Percentiles rank a stretch among this genome's conserved stretches.
Conservation (phyloP, 2,113 vertebrate genomes). For the Lipophrys pholis region DNA sequence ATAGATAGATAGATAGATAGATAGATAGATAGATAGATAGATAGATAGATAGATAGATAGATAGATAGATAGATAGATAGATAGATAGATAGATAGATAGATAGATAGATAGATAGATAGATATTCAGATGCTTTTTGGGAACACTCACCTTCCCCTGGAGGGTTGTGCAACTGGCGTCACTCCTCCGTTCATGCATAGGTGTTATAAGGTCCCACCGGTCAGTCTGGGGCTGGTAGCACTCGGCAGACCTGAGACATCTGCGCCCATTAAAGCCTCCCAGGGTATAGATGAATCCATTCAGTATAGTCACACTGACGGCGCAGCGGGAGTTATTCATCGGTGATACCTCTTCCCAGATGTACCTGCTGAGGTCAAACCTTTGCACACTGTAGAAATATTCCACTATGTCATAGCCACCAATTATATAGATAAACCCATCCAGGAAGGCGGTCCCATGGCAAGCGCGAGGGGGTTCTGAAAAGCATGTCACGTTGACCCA, state of each 20-base stretch:
- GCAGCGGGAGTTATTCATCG: conserved; percentile 54
- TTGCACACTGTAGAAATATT: conserved; percentile 26
- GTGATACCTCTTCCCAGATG: conserved; percentile 41
- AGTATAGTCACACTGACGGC: conserved; percentile 56
- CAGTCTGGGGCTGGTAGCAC: conserved; percentile 40
- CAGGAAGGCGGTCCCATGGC: too few species aligned
- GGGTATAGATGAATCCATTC: conserved; percentile 50
- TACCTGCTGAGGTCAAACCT: conserved; percentile 25
- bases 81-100: too few species aligned
- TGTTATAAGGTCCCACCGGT: conserved; percentile 48
- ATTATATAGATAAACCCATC: conserved; percentile 51
- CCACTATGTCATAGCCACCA: conserved; percentile 42
- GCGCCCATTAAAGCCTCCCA: conserved; percentile 50
- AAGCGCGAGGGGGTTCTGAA: conserved; percentile 26
- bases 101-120: too few species aligned
- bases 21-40: too few species aligned
- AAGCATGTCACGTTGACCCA: conserved; percentile 16
- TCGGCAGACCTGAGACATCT: conserved; percentile 40
- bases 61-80: too few species aligned
- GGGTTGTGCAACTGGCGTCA: too few species aligned
- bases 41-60: too few species aligned
- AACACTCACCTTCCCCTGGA: too few species aligned
- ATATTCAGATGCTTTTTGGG: too few species aligned
- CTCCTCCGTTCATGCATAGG: conserved; percentile 48
- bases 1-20: too few species aligned